These are phyloP conservation scores for Ditula angustiorana DNA, from an alignment of 2,888 invertebrate species.

Conservation along the genomic window DNA sequence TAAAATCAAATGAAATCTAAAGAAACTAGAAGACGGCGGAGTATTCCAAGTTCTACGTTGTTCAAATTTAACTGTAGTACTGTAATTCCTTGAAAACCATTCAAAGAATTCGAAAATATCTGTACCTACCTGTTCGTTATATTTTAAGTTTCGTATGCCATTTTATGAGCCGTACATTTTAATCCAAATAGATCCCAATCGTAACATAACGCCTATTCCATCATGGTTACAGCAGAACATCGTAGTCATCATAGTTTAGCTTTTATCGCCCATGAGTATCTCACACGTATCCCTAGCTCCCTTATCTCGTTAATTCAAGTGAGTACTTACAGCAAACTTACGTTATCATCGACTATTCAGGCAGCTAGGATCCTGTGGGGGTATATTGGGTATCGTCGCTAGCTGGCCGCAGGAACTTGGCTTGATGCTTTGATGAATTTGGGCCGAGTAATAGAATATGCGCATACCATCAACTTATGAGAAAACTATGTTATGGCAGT, in stretches of 20 bases:
- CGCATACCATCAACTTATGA: no score
- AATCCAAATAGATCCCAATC: not conserved
- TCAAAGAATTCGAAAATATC: no score
- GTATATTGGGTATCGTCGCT: conserved; percentile 2
- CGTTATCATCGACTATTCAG: conserved; percentile 33
- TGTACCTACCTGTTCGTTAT: no score
- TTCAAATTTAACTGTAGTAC: no score
- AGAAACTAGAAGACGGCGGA: no score
- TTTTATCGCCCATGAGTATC: conserved; percentile 27
- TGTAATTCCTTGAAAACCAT: no score
- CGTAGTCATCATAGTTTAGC: conserved; percentile 4
- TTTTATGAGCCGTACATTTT: no score
- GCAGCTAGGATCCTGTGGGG: conserved; percentile 10
- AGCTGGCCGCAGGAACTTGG: conserved; percentile 17
- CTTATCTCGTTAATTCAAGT: conserved; percentile 40
- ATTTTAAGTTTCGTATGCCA: no score
- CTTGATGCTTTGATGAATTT: not conserved
- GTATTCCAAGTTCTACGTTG: no score
- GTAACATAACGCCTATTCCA: conserved; percentile 1
- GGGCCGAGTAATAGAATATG: not conserved
- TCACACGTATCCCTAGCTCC: conserved; percentile 32
- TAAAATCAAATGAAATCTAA: no score
- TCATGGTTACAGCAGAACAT: not conserved
- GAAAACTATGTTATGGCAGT: no score
- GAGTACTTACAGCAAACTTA: conserved; percentile 37